Evolutionary conservation across 2,113 vertebrate species (phyloP).

Genomic region (Oophaga pumilio): DNA sequence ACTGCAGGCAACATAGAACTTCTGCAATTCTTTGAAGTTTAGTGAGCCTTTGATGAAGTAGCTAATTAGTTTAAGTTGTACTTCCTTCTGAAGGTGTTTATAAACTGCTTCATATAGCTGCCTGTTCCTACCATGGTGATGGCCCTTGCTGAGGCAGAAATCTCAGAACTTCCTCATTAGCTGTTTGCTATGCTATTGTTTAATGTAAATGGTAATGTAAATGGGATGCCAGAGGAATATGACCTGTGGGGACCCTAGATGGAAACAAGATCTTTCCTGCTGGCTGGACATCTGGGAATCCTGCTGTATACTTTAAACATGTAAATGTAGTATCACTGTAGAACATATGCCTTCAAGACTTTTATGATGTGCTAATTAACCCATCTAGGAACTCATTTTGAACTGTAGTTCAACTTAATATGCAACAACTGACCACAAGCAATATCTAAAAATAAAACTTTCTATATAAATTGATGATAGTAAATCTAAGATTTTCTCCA

Average conservation of each 20-base stretch:
- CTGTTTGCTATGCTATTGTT: conserved; percentile 40
- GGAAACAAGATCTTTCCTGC: conserved; percentile 36
- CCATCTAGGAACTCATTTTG: conserved; percentile 13
- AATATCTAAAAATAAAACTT: not conserved
- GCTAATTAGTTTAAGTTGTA: conserved; percentile 56
- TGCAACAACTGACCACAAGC: conserved; percentile 4
- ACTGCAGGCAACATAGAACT: conserved; percentile 48
- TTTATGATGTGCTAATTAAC: conserved; percentile 48
- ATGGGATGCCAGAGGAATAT: conserved; percentile 40
- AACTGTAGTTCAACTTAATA: conserved; percentile 10
- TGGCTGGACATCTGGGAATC: conserved; percentile 57
- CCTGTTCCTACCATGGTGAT: conserved; percentile 20
- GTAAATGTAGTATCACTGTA: conserved; percentile 50
- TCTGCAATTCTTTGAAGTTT: conserved; percentile 56
- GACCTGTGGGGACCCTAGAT: conserved; percentile 53
- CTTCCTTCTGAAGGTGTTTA: conserved; percentile 56
- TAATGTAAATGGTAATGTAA: conserved; percentile 55
- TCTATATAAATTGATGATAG: not conserved
- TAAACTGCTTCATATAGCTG: conserved; percentile 38
- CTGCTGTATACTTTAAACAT: conserved; percentile 55
- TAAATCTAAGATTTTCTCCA: not conserved
- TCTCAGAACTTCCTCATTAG: conserved; percentile 25
- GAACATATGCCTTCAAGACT: conserved; percentile 54
- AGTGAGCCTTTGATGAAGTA: conserved; percentile 52
- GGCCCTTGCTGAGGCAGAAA: conserved; percentile 43